Conservation (phyloP, 2,113 vertebrate species). For the Casuarius casuarius region DNA sequence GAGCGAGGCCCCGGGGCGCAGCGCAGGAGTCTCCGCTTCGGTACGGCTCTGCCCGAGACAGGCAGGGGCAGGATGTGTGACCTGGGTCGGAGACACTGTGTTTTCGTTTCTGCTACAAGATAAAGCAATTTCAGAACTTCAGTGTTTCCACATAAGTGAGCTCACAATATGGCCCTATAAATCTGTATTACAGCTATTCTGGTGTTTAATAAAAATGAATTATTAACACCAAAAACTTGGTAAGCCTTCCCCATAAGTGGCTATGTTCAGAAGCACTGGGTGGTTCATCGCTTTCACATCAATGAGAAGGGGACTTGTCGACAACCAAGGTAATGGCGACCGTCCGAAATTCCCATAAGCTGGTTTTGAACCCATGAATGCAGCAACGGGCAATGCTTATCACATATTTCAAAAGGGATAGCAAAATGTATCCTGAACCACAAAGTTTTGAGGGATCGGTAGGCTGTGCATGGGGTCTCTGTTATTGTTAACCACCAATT, state of each 20-base stretch:
- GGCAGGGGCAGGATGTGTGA: neutral
- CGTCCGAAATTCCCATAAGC: neutral
- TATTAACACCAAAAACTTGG: neutral
- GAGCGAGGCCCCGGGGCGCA: neutral
- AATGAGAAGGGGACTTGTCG: neutral
- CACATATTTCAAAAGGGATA: neutral
- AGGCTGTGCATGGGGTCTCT: neutral
- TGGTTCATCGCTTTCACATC: neutral
- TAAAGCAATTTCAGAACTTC: neutral
- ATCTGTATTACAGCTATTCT: neutral
- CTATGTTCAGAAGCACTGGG: accelerated
- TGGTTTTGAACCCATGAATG: neutral
- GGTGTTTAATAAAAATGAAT: neutral
- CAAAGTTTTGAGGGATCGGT: neutral
- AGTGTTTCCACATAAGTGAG: neutral
- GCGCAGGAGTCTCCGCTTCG: neutral
- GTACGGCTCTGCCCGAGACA: neutral
- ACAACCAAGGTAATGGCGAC: neutral
- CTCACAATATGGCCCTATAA: neutral
- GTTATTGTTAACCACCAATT: too few relatives aligned
- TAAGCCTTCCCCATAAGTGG: neutral
- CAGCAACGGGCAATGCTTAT: neutral
- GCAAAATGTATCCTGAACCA: neutral
- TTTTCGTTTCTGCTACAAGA: neutral
- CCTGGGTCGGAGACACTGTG: neutral